Conservation (phyloP, 1,140 invertebrate genomes). For the Drosophila bifasciata region DNA sequence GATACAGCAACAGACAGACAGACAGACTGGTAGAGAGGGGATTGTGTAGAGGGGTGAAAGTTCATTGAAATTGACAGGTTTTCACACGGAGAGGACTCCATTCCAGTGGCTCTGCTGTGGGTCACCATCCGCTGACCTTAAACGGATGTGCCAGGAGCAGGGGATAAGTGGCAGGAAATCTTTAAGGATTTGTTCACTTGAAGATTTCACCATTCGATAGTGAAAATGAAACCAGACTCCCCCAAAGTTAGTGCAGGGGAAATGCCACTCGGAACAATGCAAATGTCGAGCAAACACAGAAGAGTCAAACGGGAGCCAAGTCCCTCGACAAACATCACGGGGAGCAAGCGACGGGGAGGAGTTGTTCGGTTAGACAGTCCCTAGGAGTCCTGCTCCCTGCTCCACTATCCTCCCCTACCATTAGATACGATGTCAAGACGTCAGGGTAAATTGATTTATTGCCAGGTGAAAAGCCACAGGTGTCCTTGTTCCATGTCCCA, state of each 20-base stretch:
- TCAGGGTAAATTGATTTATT: slow-evolving; percentile 62
- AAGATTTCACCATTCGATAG: neutral
- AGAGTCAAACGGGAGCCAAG: slow-evolving; percentile 14
- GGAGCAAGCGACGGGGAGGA: slow-evolving; percentile 4
- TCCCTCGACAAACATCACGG: slow-evolving; percentile 43
- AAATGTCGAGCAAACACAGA: slow-evolving; percentile 26
- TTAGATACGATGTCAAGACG: slow-evolving; percentile 54
- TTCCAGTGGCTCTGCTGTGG: slow-evolving; percentile 8
- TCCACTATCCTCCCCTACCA: slow-evolving; percentile 11
- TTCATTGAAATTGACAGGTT: slow-evolving; percentile 37
- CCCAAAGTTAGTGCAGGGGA: neutral
- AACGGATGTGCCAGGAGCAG: too few relatives aligned
- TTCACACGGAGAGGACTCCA: slow-evolving; percentile 11
- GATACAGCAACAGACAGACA: slow-evolving; percentile 14
- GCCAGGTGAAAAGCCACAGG: slow-evolving; percentile 55
- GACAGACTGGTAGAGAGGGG: neutral
- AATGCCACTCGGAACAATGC: slow-evolving; percentile 10
- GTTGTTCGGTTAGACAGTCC: slow-evolving; percentile 13
- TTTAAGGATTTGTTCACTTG: neutral
- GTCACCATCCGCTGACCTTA: neutral
- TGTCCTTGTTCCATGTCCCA: slow-evolving; percentile 34
- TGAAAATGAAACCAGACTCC: too few relatives aligned
- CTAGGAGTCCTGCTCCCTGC: neutral
- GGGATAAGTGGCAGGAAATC: neutral
- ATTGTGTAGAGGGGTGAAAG: slow-evolving; percentile 2